Conservation (phyloP, 1,140 invertebrate species). For the Uloborus diversus region DNA sequence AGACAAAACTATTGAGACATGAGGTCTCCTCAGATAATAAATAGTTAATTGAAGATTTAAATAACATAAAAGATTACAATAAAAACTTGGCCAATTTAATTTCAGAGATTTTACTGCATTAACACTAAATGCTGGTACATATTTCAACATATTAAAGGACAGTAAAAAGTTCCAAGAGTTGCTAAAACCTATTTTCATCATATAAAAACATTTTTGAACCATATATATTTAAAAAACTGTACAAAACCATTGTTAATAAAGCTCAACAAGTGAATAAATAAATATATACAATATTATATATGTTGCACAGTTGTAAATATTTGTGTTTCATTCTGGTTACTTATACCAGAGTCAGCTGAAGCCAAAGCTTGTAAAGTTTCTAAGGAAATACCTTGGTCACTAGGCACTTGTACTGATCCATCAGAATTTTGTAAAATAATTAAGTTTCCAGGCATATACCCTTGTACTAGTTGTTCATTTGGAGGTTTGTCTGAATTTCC, state of each 20-base stretch:
- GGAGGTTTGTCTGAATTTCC: slow-evolving; percentile 26
- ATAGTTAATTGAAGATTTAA: neutral
- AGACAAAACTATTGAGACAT: neutral
- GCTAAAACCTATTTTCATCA: slow-evolving; percentile 6
- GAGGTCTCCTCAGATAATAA: neutral
- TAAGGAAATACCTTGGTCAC: slow-evolving; percentile 61
- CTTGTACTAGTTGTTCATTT: slow-evolving; percentile 23
- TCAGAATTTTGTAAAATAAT: slow-evolving; percentile 63
- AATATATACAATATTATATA: slow-evolving; percentile 29
- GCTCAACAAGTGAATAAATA: slow-evolving; percentile 19
- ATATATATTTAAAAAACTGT: neutral
- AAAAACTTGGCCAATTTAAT: no score
- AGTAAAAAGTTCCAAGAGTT: no score
- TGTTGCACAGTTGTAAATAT: slow-evolving; percentile 18
- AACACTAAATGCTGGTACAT: no score
- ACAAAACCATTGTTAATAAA: slow-evolving; percentile 7
- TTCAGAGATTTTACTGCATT: no score
- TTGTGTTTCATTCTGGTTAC: neutral
- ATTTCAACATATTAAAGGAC: no score
- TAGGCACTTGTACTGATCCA: slow-evolving; percentile 63
- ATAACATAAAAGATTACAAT: neutral
- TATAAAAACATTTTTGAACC: slow-evolving; percentile 1
- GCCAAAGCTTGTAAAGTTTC: slow-evolving; percentile 64
- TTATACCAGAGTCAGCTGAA: slow-evolving; percentile 58
- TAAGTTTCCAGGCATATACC: slow-evolving; percentile 54